Percentiles rank a stretch among this genome's conserved stretches.
Conservation (phyloP, 2,113 vertebrate genomes). For the Psittacula cyanocephala region DNA sequence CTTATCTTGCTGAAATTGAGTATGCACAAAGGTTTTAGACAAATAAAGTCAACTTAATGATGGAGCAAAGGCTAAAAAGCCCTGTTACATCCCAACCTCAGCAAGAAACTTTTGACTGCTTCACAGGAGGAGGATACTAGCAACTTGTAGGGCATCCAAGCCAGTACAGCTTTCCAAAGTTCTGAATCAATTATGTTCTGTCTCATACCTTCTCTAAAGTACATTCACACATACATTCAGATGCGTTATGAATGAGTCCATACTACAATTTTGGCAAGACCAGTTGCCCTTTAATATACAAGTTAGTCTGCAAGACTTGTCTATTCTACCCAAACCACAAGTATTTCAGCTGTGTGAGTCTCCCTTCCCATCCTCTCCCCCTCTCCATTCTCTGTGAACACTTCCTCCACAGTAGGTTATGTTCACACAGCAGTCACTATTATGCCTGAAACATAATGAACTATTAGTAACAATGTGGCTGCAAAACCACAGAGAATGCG, state of each 20-base stretch:
- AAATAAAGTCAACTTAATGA: background rate
- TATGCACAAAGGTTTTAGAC: background rate
- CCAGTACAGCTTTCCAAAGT: background rate
- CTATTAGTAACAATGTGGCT: accelerated
- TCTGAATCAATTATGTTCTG: background rate
- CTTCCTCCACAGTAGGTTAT: background rate
- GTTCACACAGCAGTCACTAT: background rate
- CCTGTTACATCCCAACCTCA: background rate
- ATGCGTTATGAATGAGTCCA: background rate
- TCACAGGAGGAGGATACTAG: background rate
- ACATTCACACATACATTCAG: background rate
- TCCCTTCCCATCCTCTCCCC: background rate
- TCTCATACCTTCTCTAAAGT: background rate
- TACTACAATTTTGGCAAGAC: background rate
- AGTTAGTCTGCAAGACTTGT: background rate
- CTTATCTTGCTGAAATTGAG: background rate
- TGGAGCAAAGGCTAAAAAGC: background rate
- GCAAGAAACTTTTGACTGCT: background rate
- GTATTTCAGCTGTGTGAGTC: background rate
- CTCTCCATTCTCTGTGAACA: background rate
- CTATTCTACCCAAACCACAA: background rate
- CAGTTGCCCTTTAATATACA: background rate
- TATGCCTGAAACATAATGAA: background rate
- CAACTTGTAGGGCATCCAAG: background rate
- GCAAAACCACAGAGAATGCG: background rate